phyloP scores from a whole-genome alignment of 2,888 invertebrate species.

The Dasypolia templi region DNA sequence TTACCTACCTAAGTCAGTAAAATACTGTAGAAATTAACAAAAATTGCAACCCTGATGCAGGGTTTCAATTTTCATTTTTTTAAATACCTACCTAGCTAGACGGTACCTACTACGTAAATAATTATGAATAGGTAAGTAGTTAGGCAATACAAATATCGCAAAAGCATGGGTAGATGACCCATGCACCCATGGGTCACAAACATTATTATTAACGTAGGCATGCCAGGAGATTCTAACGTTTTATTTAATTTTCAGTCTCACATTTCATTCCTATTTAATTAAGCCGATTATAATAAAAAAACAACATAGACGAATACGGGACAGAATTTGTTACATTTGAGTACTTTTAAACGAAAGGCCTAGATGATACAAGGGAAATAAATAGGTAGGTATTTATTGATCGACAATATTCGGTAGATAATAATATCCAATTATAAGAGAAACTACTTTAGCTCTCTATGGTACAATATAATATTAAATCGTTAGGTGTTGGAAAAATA shows the following conservation, averaged over 20 bases:
- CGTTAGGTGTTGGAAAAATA: not conserved
- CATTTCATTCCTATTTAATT: constrained; percentile 68
- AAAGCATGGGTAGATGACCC: constrained; percentile 4
- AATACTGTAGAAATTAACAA: constrained; percentile 18
- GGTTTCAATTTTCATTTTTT: constrained; percentile 38
- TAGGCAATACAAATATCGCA: constrained; percentile 25
- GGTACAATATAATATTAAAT: not conserved
- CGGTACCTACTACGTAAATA: constrained; percentile 4
- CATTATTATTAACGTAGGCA: constrained; percentile 41
- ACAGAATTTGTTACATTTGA: constrained; percentile 65
- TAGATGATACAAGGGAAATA: constrained; percentile 10
- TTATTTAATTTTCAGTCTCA: constrained; percentile 73
- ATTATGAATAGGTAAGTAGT: not conserved
- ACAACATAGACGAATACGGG: constrained; percentile 53
- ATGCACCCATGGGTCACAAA: no score
- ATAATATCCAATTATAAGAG: not conserved
- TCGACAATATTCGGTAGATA: not conserved
- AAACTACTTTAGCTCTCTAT: not conserved
- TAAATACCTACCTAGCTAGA: constrained; percentile 6
- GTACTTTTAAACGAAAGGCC: constrained; percentile 16
- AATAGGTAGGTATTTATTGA: not conserved
- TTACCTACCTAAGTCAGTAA: not conserved
- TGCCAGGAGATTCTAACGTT: constrained; percentile 50
- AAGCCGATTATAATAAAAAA: constrained; percentile 32
- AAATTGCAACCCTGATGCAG: constrained; percentile 61